phyloP scores from a whole-genome alignment of 2,113 vertebrate species.

The Acrocephalus kingi region DNA sequence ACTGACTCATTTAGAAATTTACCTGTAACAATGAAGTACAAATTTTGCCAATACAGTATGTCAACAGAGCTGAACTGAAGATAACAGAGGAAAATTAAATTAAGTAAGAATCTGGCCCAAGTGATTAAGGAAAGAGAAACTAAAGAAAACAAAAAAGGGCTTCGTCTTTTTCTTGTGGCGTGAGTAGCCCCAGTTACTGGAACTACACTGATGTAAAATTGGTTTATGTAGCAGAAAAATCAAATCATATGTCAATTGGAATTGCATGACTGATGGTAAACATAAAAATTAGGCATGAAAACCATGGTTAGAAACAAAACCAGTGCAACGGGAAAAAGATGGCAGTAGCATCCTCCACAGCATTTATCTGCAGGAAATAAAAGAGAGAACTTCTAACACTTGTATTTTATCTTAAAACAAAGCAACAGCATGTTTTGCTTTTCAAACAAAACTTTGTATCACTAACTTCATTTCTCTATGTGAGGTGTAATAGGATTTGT shows the following conservation, averaged over 20 bases:
- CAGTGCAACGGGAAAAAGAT: background rate
- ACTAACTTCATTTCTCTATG: background rate
- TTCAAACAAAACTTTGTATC: background rate
- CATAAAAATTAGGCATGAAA: slow-evolving; percentile 44
- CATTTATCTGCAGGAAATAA: background rate
- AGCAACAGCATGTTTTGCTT: background rate
- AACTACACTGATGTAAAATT: slow-evolving; percentile 31
- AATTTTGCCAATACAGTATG: background rate
- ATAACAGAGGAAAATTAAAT: background rate
- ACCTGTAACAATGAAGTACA: background rate
- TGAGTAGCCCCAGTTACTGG: slow-evolving; percentile 35
- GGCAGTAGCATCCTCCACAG: background rate
- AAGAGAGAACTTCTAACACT: background rate
- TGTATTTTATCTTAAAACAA: background rate
- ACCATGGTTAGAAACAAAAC: background rate
- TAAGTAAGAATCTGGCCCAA: background rate
- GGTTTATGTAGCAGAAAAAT: slow-evolving; percentile 56
- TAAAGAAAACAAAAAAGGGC: background rate
- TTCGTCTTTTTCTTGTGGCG: background rate
- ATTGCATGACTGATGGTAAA: slow-evolving; percentile 37
- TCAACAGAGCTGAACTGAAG: background rate
- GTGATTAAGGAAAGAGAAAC: background rate
- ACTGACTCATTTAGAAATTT: background rate
- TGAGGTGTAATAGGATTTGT: background rate
- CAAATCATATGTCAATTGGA: slow-evolving; percentile 46